Conservation (phyloP, 1,140 invertebrate genomes). For the Scaptomyza hsui region DNA sequence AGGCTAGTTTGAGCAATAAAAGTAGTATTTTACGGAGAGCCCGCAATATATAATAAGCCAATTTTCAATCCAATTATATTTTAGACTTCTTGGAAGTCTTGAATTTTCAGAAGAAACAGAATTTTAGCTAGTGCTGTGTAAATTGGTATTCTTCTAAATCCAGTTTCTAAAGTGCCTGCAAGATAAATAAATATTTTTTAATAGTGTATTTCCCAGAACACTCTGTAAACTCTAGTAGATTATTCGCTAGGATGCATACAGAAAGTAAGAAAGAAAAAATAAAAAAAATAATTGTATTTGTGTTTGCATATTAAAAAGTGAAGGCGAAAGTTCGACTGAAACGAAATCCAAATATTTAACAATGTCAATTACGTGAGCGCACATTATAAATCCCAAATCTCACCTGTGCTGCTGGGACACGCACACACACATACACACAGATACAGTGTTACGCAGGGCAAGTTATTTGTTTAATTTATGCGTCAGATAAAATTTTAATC, state of each 20-base stretch:
- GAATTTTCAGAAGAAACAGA: background rate
- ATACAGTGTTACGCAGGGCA: slow-evolving; percentile 51
- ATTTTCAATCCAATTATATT: no score
- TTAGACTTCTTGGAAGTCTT: no score
- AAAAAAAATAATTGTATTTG: slow-evolving; percentile 14
- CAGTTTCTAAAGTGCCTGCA: background rate
- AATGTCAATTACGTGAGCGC: slow-evolving; percentile 82
- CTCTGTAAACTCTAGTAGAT: slow-evolving; percentile 7
- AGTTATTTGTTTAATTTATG: slow-evolving; percentile 83
- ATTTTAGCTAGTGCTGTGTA: background rate
- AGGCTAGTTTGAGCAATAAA: no score
- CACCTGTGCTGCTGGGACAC: slow-evolving; percentile 71
- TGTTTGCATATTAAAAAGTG: slow-evolving; percentile 19
- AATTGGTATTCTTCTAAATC: background rate
- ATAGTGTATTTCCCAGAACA: slow-evolving; percentile 10
- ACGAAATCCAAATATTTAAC: slow-evolving; percentile 79
- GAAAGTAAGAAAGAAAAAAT: slow-evolving; percentile 4
- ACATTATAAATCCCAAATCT: slow-evolving; percentile 83
- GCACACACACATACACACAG: slow-evolving; percentile 15
- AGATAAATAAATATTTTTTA: background rate
- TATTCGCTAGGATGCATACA: slow-evolving; percentile 15
- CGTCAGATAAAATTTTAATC: slow-evolving; percentile 83
- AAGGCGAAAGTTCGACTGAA: slow-evolving; percentile 41
- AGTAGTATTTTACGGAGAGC: no score
- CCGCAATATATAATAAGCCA: no score